phyloP scores from a whole-genome alignment of 2,113 vertebrate genomes.

The Tichodroma muraria region DNA sequence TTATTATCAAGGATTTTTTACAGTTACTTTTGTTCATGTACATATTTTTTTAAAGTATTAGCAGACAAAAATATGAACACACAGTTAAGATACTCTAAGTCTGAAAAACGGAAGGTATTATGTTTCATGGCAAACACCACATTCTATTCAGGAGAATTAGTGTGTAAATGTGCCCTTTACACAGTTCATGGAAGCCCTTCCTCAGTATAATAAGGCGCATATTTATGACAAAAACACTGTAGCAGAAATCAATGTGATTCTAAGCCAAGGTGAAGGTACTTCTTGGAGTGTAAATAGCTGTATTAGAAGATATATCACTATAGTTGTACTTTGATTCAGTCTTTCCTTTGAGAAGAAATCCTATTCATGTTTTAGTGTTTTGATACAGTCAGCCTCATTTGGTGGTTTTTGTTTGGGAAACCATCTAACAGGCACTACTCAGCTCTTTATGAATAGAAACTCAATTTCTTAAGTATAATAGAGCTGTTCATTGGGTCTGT shows the following conservation, averaged over 20 bases:
- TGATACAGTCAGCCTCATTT: conserved; percentile 65
- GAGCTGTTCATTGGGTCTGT: conserved; percentile 47
- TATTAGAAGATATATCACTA: conserved; percentile 61
- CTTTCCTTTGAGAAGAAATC: conserved; percentile 63
- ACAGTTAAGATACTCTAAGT: neutral
- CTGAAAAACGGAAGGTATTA: neutral
- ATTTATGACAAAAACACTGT: conserved; percentile 51
- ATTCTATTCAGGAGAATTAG: neutral
- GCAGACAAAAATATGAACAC: neutral
- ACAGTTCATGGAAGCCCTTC: neutral
- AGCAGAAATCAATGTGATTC: conserved; percentile 50
- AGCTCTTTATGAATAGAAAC: conserved; percentile 62
- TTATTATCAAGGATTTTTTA: neutral
- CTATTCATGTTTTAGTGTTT: conserved; percentile 73
- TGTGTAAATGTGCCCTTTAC: neutral
- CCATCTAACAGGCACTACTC: conserved; percentile 56
- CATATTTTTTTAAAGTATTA: neutral
- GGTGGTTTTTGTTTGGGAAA: conserved; percentile 59
- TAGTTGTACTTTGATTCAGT: conserved; percentile 69
- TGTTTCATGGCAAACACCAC: neutral
- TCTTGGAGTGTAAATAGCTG: conserved; percentile 52
- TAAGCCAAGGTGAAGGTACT: conserved; percentile 75
- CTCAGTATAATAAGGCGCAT: neutral
- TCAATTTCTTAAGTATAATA: conserved; percentile 67
- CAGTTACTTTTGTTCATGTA: neutral